Conservation (phyloP, 2,113 vertebrate species). For the Tinamus guttatus region DNA sequence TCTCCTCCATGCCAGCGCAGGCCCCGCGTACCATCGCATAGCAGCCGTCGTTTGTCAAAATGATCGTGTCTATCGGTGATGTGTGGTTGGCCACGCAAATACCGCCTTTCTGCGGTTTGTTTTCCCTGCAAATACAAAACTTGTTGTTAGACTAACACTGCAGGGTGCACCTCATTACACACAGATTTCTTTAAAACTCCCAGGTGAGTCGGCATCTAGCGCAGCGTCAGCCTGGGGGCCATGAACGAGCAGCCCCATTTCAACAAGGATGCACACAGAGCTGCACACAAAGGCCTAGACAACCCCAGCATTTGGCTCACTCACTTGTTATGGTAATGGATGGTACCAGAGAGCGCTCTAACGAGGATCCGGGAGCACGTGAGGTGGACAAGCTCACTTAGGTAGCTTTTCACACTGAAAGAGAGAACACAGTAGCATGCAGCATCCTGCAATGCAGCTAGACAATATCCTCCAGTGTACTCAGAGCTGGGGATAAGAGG, state of each 20-base stretch:
- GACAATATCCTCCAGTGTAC: not conserved
- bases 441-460: not conserved
- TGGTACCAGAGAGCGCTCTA: slow-evolving; percentile 89
- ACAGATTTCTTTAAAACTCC: not conserved
- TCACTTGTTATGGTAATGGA: slow-evolving; percentile 93
- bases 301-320: not conserved
- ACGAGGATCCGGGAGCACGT: slow-evolving; percentile 94
- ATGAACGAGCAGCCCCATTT: not conserved
- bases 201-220: not conserved
- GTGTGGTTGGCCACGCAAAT: slow-evolving; percentile 98
- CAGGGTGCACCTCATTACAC: not conserved
- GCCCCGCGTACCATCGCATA: slow-evolving; percentile 90
- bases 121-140: slow-evolving; percentile 82
- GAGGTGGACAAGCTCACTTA: slow-evolving; percentile 92
- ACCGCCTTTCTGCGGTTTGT: slow-evolving; percentile 91
- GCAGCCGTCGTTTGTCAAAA: slow-evolving; percentile 93
- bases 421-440: not conserved
- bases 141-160: not conserved
- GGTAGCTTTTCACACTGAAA: slow-evolving; percentile 84
- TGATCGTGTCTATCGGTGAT: slow-evolving; percentile 93
- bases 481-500: not conserved
- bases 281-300: rapidly evolving
- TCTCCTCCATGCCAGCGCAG: not conserved
- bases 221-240: not conserved
- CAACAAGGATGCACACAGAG: rapidly evolving